Percentiles rank a stretch among this genome's conserved stretches.
These are phyloP conservation scores for Phyllopteryx taeniolatus DNA, from an alignment of 2,113 vertebrate genomes.

Conservation along the genomic window DNA sequence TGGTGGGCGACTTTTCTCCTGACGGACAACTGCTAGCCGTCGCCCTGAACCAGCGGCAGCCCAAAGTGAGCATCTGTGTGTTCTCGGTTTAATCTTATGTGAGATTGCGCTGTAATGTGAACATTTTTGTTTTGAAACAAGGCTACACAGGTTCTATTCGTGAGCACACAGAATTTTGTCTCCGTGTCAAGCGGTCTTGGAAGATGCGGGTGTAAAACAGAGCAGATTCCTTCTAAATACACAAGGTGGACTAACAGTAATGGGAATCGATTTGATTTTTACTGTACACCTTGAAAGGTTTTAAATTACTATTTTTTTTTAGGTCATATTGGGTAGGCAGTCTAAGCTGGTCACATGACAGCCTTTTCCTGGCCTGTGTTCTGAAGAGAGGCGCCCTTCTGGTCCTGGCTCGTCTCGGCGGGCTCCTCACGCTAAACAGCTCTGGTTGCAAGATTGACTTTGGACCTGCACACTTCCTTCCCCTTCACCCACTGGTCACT, in stretches of 20 bases:
- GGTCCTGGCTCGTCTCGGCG: conserved; percentile 83
- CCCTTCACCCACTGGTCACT: conserved; percentile 89
- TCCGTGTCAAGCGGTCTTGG: conserved; percentile 79
- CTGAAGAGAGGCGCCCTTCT: conserved; percentile 90
- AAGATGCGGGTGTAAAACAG: conserved; percentile 85
- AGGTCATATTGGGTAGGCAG: conserved; percentile 95
- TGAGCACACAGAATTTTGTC: conserved; percentile 85
- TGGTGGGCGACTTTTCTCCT: conserved; percentile 81
- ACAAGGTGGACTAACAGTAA: conserved; percentile 68
- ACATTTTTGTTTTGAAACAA: conserved; percentile 47
- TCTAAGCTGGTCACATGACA: conserved; percentile 84
- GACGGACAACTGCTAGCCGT: conserved; percentile 84
- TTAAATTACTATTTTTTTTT: conserved; percentile 10
- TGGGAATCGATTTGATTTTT: neutral
- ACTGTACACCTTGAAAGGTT: neutral
- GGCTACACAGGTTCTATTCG: conserved; percentile 88
- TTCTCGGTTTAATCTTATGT: neutral
- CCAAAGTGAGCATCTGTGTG: conserved; percentile 71
- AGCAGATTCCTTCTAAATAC: conserved; percentile 76
- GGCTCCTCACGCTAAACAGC: conserved; percentile 82
- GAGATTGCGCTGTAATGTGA: neutral
- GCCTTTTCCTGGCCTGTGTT: conserved; percentile 88
- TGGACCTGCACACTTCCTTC: conserved; percentile 91
- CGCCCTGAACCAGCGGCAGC: conserved; percentile 86
- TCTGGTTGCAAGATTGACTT: conserved; percentile 89